A percentile compares a stretch with the other conserved stretches of the same genome.
Evolutionary conservation across 2,797 vertebrate genomes (phyloP).

Genomic region (Bovichtus variegatus): DNA sequence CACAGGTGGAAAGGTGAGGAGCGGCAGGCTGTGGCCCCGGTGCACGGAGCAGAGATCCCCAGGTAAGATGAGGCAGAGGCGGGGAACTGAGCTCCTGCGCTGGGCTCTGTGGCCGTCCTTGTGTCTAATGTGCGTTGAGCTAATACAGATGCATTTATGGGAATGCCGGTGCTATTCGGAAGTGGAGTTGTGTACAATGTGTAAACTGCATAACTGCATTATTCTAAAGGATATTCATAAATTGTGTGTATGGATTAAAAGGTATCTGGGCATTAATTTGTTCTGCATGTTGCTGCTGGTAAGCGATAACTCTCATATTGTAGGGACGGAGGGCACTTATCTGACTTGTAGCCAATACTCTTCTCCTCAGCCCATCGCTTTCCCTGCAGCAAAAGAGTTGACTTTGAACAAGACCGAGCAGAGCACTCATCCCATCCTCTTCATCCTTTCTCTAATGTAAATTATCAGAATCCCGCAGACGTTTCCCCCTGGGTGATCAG

Average conservation of each 20-base stretch:
- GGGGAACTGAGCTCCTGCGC: background rate
- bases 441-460: background rate
- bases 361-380: slow-evolving; percentile 5
- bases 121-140: background rate
- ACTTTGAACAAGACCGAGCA: slow-evolving; percentile 53
- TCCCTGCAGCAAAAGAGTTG: slow-evolving; percentile 28
- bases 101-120: background rate
- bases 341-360: slow-evolving; percentile 18
- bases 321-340: background rate
- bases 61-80: slow-evolving; percentile 54
- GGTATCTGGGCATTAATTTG: background rate
- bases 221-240: background rate
- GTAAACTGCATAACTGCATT: background rate
- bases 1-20: slow-evolving; percentile 71
- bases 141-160: background rate
- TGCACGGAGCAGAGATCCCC: slow-evolving; percentile 41
- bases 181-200: background rate
- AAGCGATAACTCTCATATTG: background rate
- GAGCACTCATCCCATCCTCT: slow-evolving; percentile 9
- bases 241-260: background rate
- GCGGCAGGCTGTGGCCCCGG: slow-evolving; percentile 49
- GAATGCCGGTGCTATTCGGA: background rate
- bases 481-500: background rate
- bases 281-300: background rate
- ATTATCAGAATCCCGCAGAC: background rate